phyloP scores from a whole-genome alignment of 2,888 invertebrate species.

The Sinotaia quadrata region DNA sequence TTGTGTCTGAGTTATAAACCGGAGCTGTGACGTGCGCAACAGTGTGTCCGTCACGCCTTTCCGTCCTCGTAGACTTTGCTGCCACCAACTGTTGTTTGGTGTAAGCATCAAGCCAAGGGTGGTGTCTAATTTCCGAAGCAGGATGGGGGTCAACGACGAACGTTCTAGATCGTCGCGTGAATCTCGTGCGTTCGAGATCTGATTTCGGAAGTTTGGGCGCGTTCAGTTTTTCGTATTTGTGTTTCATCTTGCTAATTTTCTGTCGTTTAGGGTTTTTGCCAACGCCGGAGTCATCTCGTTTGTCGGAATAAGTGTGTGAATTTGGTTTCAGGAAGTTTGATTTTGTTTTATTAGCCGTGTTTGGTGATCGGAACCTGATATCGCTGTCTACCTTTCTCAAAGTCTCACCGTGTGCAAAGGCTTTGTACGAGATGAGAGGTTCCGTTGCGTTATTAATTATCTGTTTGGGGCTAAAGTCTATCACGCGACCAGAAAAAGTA shows the following conservation, averaged over 20 bases:
- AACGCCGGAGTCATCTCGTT: background rate
- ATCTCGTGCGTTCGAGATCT: background rate
- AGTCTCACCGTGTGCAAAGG: slow-evolving; percentile 1
- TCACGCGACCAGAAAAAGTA: no score
- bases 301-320: background rate
- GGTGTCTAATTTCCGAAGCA: no score
- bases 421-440: slow-evolving; percentile 4
- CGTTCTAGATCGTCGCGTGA: slow-evolving; percentile 7
- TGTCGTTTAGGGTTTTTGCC: background rate
- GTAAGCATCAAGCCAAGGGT: no score
- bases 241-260: background rate
- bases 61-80: no score
- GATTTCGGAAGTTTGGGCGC: background rate
- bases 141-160: slow-evolving; percentile 18
- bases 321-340: background rate
- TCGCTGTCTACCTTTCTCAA: background rate
- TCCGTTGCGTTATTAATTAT: no score
- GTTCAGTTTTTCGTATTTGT: background rate
- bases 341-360: background rate
- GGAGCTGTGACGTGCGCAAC: no score
- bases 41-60: no score
- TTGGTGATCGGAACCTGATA: background rate
- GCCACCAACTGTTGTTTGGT: no score
- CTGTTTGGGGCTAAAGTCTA: no score
- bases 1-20: background rate